Base-by-base conservation (phyloP, 2,113 vertebrate genomes). In the Isichthys henryi region DNA sequence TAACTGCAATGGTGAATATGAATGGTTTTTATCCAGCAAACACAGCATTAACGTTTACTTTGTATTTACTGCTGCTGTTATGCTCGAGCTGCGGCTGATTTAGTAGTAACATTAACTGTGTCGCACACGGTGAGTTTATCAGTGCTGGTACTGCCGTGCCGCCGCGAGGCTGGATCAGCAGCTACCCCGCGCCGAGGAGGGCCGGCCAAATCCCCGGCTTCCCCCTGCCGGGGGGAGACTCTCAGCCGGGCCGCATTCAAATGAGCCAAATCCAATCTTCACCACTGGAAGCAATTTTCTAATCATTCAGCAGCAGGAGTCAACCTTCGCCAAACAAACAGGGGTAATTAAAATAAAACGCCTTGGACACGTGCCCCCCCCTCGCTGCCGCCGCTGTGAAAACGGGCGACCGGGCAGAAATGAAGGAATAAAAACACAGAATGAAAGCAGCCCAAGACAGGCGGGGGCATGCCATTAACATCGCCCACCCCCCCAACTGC, bases 201-300 rank as follows among this genome's bases (percentile, higher is more conserved):
- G 53, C 4, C 15, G 19, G 5, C 19, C 53, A 3, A 56, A 21
- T 66, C n/a, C 62, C 62, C 2, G n/a, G 62, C 27, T 31, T 31
- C 23, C 58, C 48, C 21, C 9, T 35, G 49, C 23, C 27, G 5
- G 49, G 49, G 17, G 23, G 48, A 4, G 17, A 15, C 50, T 39
- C 31, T 56, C n/a, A 87, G 49, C 23, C 21, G 52, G 35, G 53
- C 27, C 10, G 53, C 48, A 88, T 88, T 58, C 56, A 88, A 53
- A 90, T 74, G 87, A 85, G 93, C 92, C 91, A 93, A 95, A 96
- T 94, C 91, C 92, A 92, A 93, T 96, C 96, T 96, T 92, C 94
- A 94, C 94, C 96, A 97, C 95, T 97, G 96, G 95, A 97, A 97
- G 94, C 95, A 96, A 96, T 97, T 97, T 97, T 95, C 93, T 95